Evolutionary conservation across 37 sponge, comb jelly and placozoan species (phyloP), one percentile per base, ranked within the genome.

Genomic region (Mnemiopsis leidyi): DNA sequence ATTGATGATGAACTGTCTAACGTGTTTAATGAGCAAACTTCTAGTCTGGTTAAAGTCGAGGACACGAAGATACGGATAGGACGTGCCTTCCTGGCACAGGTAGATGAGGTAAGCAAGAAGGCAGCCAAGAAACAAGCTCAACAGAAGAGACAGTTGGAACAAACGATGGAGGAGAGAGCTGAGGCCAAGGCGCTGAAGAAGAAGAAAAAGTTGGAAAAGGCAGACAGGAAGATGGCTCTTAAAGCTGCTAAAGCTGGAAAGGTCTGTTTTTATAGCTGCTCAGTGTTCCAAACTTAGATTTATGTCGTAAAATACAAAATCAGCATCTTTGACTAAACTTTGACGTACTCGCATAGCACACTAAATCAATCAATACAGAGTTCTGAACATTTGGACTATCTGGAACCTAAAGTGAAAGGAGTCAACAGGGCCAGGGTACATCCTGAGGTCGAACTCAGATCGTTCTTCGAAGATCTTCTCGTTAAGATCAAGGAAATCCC

Each of bases 21-120:
- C 29, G 90, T 40, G 48, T 85, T 85, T 61, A 85, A 85, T 29
- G 90, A 85, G 90, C 90, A 85, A 61, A 85, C 90, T 0, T 85
- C 90, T n/a, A 40, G 90, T 92, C 93, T 97, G 75, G 96, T 97
- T 29, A 96, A 96, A 48, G 96, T 97, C 29, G 97, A 99, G 93
- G 99, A 98, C 0, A 97, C 97, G 38, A 99, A 97, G 95, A 93
- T 96, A 36, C 38, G 75, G 28, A 93, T 96, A 61, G 94, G 94
- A 1, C 93, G 92, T 82, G 94, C 95, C 21, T 68, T 95, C 73
- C 93, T 92, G 69, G 90, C 90, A 0, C 33, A 39, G 26, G 90
- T 85, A 20, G 90, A 85, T 38, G 90, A 85, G 61, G 90, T 85
- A 29, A 38, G 61, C 61, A 28, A 85, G 61, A 40, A 38, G 30